phyloP scores from a whole-genome alignment of 2,113 vertebrate species.

The Callaeas wilsoni region DNA sequence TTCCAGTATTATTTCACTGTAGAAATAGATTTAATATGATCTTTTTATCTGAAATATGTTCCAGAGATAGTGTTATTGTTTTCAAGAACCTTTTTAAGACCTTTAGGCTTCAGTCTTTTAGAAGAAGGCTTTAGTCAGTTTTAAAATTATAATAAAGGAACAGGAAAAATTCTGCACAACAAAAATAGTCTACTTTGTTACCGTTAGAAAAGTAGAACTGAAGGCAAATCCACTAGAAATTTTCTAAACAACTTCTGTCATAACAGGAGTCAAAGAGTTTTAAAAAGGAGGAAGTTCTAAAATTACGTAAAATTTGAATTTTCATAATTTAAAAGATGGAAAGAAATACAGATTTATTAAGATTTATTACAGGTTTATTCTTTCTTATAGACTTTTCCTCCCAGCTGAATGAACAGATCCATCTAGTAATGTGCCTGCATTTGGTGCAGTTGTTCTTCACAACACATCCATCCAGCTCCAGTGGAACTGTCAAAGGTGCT shows the following conservation, averaged over 20 bases:
- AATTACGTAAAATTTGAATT: neutral
- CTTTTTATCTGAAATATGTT: neutral
- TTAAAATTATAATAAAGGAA: neutral
- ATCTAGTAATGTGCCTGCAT: neutral
- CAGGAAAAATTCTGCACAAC: neutral
- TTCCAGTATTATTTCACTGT: neutral
- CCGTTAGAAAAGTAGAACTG: neutral
- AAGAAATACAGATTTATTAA: neutral
- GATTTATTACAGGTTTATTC: no score
- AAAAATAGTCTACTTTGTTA: neutral
- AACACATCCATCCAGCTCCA: neutral
- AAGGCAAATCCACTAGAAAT: neutral
- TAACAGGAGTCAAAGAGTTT: neutral
- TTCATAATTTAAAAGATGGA: neutral
- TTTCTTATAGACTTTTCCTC: neutral
- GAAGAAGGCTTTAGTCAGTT: neutral
- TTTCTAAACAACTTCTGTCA: neutral
- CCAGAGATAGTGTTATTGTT: neutral
- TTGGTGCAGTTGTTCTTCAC: neutral
- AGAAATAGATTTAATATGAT: neutral
- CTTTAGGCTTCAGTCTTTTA: neutral
- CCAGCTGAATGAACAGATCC: neutral
- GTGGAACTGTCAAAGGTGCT: neutral
- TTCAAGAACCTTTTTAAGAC: neutral
- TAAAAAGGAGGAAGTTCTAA: neutral